phyloP scores from a whole-genome alignment of 2,888 invertebrate species.

The Endotricha flammealis region DNA sequence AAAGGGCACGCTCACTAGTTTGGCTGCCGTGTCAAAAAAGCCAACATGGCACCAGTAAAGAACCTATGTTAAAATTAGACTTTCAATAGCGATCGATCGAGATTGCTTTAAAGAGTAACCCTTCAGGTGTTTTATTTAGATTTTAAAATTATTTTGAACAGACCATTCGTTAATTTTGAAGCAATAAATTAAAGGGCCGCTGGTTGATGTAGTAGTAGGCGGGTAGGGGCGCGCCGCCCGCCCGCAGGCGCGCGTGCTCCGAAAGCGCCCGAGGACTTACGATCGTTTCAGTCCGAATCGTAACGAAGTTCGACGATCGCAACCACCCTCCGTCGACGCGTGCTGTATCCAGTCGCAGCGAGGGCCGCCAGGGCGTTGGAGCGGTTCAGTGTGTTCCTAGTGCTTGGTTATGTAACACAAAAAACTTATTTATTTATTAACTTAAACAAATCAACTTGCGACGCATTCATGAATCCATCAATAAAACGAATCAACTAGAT shows the following conservation, averaged over 20 bases:
- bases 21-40: too few species aligned
- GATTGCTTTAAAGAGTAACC: too few species aligned
- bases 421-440: slow-evolving; percentile 73
- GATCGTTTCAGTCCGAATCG: slow-evolving; percentile 70
- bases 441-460: slow-evolving; percentile 47
- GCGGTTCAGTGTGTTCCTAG: slow-evolving; percentile 57
- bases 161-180: slow-evolving; percentile 38
- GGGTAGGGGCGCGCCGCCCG: slow-evolving; percentile 61
- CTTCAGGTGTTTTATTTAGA: slow-evolving; percentile 12
- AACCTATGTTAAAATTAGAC: too few species aligned
- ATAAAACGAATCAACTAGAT: slow-evolving; percentile 4
- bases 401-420: slow-evolving; percentile 73
- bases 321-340: slow-evolving; percentile 70
- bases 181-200: slow-evolving; percentile 57
- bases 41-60: too few species aligned
- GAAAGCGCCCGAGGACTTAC: slow-evolving; percentile 67
- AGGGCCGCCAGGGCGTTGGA: slow-evolving; percentile 71
- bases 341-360: slow-evolving; percentile 72
- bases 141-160: slow-evolving; percentile 17
- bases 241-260: slow-evolving; percentile 74
- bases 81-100: too few species aligned
- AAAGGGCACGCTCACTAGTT: too few species aligned
- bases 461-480: slow-evolving; percentile 5
- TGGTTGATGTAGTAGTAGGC: slow-evolving; percentile 53
- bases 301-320: slow-evolving; percentile 74